Percentiles rank a stretch among this genome's conserved stretches.
These are phyloP conservation scores for Nibea coibor DNA, from an alignment of 2,113 vertebrate genomes.

Conservation along the genomic window DNA sequence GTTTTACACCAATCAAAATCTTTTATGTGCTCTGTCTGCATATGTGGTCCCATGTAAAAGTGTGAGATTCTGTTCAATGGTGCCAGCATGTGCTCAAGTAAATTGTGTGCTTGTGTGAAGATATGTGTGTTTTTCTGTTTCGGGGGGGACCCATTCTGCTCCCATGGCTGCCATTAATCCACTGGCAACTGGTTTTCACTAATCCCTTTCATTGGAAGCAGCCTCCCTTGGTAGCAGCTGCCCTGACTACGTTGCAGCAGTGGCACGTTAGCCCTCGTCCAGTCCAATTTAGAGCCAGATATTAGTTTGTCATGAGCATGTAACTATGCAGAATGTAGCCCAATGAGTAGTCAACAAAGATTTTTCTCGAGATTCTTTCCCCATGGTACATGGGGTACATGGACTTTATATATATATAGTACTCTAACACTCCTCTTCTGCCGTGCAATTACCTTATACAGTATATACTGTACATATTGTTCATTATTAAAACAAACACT, in stretches of 20 bases:
- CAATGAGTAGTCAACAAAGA: slow-evolving; percentile 2
- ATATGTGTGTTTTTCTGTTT: slow-evolving; percentile 19
- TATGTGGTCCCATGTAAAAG: not conserved
- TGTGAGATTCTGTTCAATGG: slow-evolving; percentile 11
- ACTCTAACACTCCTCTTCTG: not conserved
- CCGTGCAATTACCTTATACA: not conserved
- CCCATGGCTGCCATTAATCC: slow-evolving; percentile 58
- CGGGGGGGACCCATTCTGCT: slow-evolving; percentile 29
- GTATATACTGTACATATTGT: not conserved
- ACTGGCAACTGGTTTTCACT: slow-evolving; percentile 64
- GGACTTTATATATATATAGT: too few relatives aligned
- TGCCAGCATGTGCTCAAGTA: slow-evolving; percentile 3
- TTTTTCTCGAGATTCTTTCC: not conserved
- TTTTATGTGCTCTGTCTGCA: not conserved
- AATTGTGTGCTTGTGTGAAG: slow-evolving; percentile 5
- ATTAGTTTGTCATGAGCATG: slow-evolving; percentile 22
- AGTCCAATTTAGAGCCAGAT: slow-evolving; percentile 12
- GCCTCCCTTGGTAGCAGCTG: slow-evolving; percentile 63
- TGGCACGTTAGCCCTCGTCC: slow-evolving; percentile 23
- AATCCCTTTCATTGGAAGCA: slow-evolving; percentile 66
- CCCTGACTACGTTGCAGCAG: slow-evolving; percentile 25
- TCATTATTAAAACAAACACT: not conserved
- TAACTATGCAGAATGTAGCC: slow-evolving; percentile 12
- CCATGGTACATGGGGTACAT: too few relatives aligned
- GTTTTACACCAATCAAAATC: not conserved